These are phyloP conservation scores for Melinaea marsaeus DNA, from an alignment of 2,888 invertebrate genomes.

Conservation along the genomic window DNA sequence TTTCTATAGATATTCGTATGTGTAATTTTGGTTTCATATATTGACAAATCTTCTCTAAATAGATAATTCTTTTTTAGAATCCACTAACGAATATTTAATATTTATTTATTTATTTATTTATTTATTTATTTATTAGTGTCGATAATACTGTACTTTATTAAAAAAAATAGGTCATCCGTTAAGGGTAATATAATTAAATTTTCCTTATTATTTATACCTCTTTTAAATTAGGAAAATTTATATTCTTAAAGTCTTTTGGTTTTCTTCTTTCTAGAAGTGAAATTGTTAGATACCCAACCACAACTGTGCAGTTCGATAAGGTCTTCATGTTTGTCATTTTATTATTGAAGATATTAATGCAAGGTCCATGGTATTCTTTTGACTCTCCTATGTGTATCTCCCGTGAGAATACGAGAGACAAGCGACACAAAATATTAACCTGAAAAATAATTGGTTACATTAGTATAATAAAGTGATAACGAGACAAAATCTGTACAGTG, in stretches of 20 bases:
- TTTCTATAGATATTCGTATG: no score
- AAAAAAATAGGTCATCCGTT: no score
- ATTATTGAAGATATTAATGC: constrained; percentile 40
- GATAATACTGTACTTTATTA: no score
- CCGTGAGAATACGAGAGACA: constrained; percentile 8
- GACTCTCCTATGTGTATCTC: constrained; percentile 18
- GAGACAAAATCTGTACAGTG: no score
- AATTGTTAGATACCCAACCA: constrained; percentile 88
- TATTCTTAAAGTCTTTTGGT: constrained; percentile 65
- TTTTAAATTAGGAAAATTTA: constrained; percentile 83
- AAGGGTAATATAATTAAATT: no score
- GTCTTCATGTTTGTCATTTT: constrained; percentile 32
- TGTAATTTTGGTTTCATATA: no score
- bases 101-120: no score
- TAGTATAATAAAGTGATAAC: background rate
- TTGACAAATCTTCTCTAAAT: no score
- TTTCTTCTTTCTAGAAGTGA: constrained; percentile 78
- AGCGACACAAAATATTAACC: constrained; percentile 19
- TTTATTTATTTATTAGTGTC: no score
- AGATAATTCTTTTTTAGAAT: no score
- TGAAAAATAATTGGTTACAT: constrained; percentile 9
- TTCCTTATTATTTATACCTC: no score
- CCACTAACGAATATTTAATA: no score
- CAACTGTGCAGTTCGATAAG: constrained; percentile 72
- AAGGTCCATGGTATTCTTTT: constrained; percentile 42